Base-by-base conservation (phyloP, 1,140 invertebrate species). In the Lamellibrachia luymesi region DNA sequence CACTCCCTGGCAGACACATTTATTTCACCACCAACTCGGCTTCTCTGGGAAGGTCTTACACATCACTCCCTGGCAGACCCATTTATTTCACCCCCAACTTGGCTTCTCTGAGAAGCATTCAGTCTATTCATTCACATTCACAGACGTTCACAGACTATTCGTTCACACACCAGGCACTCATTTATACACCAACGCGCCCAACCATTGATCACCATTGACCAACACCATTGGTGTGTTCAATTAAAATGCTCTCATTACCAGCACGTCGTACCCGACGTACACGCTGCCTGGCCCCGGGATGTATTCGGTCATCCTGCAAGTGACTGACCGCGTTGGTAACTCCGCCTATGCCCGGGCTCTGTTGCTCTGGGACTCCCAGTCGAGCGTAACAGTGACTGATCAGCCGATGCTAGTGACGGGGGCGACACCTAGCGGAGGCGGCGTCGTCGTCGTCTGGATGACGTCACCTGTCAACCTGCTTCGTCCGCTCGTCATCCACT, bases 321-420 rank as follows among this genome's bases (percentile, higher is more conserved):
- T 93, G 27, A 80, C 80, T 2, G 94, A 94, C 90, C 17, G 0
- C 8, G 94, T 94, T 25, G 94, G 94, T 51, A 94, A 94, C 92
- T 93, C 94, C 22, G 17, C 17, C 25, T 94, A 92, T 52, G 93
- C 92, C 6, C 89, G 94, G 80, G 92, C 93, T 2, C 90, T 94
- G 7, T 91, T 93, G 52, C 92, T 94, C 10, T 95, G 94, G 92
- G 94, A 94, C 51, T 25, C 49, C 22, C 56, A 50, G 13, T 94
- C 93, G 25, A 98, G 98, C 97, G 98, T 96, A 98, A 98, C 97
- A 98, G 98, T 96, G 98, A 98, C 96, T 97, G 97, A 95, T 97
- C 98, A 96, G 98, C 98, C 92, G 97, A 98, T 95, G 96, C 98
- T 93, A 8, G 91, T 93, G 49, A n/a, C 64, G 25, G 92, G 92